These are phyloP conservation scores for Poeciliopsis prolifica DNA, from an alignment of 2,113 vertebrate genomes.

Conservation along the genomic window DNA sequence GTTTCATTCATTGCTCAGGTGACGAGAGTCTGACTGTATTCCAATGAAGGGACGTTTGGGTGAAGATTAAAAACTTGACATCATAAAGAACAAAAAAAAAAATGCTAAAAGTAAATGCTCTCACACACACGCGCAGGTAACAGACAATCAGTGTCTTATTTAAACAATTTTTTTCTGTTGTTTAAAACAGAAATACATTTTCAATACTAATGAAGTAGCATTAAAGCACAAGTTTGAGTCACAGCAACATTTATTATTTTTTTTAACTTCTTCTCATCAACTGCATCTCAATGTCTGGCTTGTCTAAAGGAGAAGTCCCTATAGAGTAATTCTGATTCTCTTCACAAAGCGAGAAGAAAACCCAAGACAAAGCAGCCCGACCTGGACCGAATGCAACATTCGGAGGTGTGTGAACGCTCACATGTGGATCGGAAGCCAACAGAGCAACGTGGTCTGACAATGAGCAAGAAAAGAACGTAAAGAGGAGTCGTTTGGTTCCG, in stretches of 20 bases:
- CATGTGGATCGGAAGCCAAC: slow-evolving; percentile 33
- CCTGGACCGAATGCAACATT: slow-evolving; percentile 43
- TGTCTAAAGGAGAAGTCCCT: slow-evolving; percentile 21
- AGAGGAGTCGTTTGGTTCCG: slow-evolving; percentile 49
- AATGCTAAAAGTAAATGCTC: slow-evolving; percentile 31
- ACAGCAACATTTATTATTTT: slow-evolving; percentile 14
- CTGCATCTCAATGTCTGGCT: slow-evolving; percentile 29
- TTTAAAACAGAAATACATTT: slow-evolving; percentile 28
- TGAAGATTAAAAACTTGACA: slow-evolving; percentile 41
- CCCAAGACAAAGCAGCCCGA: slow-evolving; percentile 5
- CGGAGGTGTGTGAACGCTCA: slow-evolving; percentile 35
- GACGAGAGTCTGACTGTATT: slow-evolving; percentile 33
- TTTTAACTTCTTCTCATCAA: slow-evolving; percentile 21
- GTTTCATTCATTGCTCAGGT: slow-evolving; percentile 10
- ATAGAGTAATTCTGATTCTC: neutral
- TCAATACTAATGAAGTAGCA: slow-evolving; percentile 25
- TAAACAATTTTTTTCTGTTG: slow-evolving; percentile 33
- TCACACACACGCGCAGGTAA: slow-evolving; percentile 21
- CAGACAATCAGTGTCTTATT: slow-evolving; percentile 53
- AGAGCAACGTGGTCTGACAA: slow-evolving; percentile 26
- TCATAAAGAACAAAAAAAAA: slow-evolving; percentile 30
- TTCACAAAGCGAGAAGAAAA: slow-evolving; percentile 29
- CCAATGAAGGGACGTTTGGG: neutral
- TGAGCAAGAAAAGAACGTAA: slow-evolving; percentile 40
- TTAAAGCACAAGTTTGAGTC: slow-evolving; percentile 34